Evolutionary conservation across 2,797 vertebrate species (phyloP), one percentile per base, ranked within the genome.

Genomic region (Tenualosa ilisha): DNA sequence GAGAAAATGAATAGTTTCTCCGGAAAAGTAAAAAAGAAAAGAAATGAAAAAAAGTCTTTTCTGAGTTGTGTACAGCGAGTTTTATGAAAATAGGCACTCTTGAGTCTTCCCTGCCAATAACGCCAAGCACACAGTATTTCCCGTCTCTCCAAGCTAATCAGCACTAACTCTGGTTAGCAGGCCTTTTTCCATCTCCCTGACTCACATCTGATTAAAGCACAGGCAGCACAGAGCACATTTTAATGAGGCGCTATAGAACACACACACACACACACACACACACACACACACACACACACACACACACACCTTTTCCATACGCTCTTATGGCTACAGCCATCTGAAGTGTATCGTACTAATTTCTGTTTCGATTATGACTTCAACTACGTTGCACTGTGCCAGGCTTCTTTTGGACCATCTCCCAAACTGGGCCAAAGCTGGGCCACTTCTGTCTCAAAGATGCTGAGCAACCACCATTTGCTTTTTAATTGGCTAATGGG

Each of bases 191-290:
- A 79, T 20, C 40, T 46, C 20, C 40, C 6, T 37, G 37, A 79
- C 20, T 79, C 72, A 22, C 72, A 43, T 7, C 40, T 79, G 72
- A 79, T 72, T 72, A 72, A 37, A 72, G 65, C 65, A 37, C 31
- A 12, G 15, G 65, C 65, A 72, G 65, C 31, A 17, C 5, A 1
- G 31, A 31, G 4, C 68, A 15, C 4, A 26, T 13, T 75, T 17
- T 75, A 37, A 75, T 75, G 31, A 75, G 68, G 68, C 46, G 82
- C 40, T 75, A 83, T 13, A 84, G 63, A 40, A 40, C 37, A 72
- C 68, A 40, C 68, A 72, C 68, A 72, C 68, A 40, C 65, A 40
- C 65, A 68, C 12, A 31, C 65, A 68, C 26, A 68, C 26, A 86
- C 31, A 72, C 65, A 40, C 65, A 72, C 65, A 40, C 65, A 72